Conservation (phyloP, 2,113 vertebrate genomes). For the Taxidea taxus region DNA sequence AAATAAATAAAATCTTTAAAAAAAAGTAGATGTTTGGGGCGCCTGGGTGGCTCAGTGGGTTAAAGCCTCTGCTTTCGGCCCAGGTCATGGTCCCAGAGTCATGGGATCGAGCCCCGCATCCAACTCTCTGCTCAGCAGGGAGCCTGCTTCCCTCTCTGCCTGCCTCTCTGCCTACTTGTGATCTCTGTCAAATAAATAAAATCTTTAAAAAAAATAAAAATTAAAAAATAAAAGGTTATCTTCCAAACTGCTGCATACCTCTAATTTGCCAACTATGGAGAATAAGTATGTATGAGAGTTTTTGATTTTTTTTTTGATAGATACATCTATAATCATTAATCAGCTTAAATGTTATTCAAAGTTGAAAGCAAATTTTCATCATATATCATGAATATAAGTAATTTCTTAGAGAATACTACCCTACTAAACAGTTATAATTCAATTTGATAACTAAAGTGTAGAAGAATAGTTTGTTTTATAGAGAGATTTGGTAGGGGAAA, state of each 20-base stretch:
- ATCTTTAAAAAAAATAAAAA: too few relatives aligned
- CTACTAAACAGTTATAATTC: background rate
- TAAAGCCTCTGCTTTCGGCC: too few relatives aligned
- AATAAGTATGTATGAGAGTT: background rate
- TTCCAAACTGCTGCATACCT: background rate
- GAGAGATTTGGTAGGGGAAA: background rate
- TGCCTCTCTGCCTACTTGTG: too few relatives aligned
- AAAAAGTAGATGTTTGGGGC: too few relatives aligned
- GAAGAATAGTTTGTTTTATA: background rate
- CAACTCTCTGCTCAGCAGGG: too few relatives aligned
- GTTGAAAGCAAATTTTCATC: background rate
- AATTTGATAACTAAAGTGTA: background rate
- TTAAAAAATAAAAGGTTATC: background rate
- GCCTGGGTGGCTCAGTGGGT: too few relatives aligned
- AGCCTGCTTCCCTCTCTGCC: too few relatives aligned
- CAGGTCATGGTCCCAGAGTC: too few relatives aligned
- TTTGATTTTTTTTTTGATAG: background rate
- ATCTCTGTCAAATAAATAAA: too few relatives aligned
- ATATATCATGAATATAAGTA: background rate
- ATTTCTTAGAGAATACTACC: background rate
- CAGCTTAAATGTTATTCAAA: background rate
- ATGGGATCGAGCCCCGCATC: too few relatives aligned
- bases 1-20: too few relatives aligned
- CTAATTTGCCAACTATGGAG: background rate
- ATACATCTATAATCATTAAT: background rate